A percentile compares a stretch with the other conserved stretches of the same genome.
These are phyloP conservation scores for Reticulitermes speratus DNA, from an alignment of 1,140 invertebrate genomes.

Conservation along the genomic window DNA sequence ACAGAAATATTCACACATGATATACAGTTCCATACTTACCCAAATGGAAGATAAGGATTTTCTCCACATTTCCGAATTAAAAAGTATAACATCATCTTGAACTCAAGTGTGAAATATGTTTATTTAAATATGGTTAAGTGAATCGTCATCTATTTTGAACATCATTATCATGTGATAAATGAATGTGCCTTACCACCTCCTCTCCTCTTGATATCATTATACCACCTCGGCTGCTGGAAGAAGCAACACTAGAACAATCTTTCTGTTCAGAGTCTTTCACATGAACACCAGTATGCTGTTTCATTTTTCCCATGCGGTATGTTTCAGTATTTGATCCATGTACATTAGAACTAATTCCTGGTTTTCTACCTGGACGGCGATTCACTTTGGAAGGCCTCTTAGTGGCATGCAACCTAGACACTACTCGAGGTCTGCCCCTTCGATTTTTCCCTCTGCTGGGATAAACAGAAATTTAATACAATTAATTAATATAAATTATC, in stretches of 20 bases:
- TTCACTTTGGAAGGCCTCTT: conserved; percentile 41
- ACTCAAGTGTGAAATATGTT: too few species aligned
- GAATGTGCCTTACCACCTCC: conserved; percentile 52
- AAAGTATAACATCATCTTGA: too few species aligned
- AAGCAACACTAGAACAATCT: not conserved
- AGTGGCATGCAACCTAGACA: conserved; percentile 43
- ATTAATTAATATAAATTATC: too few species aligned
- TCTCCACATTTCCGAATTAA: too few species aligned
- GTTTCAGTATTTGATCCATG: conserved; percentile 51
- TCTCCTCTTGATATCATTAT: conserved; percentile 57
- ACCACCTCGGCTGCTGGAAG: conserved; percentile 48
- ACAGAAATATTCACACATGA: too few species aligned
- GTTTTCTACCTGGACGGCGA: conserved; percentile 44
- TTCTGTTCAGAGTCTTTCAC: not conserved
- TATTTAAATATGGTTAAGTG: too few species aligned
- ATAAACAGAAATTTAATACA: conserved; percentile 39
- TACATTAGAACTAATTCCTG: conserved; percentile 25
- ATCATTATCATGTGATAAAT: too few species aligned
- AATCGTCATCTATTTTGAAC: too few species aligned
- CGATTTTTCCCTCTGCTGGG: conserved; percentile 45
- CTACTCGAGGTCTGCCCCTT: conserved; percentile 13
- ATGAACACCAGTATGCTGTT: not conserved
- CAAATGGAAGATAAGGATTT: too few species aligned
- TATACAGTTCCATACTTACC: too few species aligned
- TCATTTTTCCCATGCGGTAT: not conserved